Percentiles rank a stretch among this genome's conserved stretches.
Evolutionary conservation across 2,113 vertebrate genomes (phyloP).

Genomic region (Leucopternis melanops): DNA sequence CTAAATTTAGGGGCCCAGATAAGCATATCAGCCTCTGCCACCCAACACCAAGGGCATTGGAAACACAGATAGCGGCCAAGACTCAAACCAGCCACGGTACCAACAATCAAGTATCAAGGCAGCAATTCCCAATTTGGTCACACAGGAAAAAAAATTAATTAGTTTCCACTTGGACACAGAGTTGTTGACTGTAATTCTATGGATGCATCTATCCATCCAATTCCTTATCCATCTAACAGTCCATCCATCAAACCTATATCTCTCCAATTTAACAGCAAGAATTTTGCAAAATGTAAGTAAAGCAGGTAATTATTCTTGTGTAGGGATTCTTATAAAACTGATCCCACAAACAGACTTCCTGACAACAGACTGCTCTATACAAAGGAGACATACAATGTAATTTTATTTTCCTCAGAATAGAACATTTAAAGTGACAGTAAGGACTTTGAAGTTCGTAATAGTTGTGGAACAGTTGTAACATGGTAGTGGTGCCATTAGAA

Average conservation of each 20-base stretch:
- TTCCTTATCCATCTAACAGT: not conserved
- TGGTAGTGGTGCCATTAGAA: not conserved
- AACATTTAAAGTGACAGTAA: not conserved
- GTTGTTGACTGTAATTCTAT: not conserved
- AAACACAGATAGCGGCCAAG: not conserved
- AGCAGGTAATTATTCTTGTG: not conserved
- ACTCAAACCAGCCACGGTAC: not conserved
- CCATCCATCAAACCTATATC: not conserved
- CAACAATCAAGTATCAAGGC: not conserved
- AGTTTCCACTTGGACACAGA: not conserved
- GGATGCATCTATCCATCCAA: not conserved
- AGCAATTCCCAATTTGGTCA: not conserved
- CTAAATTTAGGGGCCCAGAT: constrained; percentile 43
- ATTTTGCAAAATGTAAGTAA: not conserved
- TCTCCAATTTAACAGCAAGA: not conserved
- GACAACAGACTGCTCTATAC: not conserved
- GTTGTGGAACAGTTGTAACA: not conserved
- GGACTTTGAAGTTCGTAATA: not conserved
- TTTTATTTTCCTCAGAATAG: not conserved
- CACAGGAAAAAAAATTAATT: not conserved
- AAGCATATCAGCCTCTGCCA: not conserved
- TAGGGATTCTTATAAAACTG: not conserved
- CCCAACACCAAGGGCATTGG: not conserved
- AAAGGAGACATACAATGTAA: not conserved
- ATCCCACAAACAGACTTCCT: not conserved